These are phyloP conservation scores for Troilus luridus DNA, from an alignment of 2,888 invertebrate species.

Conservation along the genomic window DNA sequence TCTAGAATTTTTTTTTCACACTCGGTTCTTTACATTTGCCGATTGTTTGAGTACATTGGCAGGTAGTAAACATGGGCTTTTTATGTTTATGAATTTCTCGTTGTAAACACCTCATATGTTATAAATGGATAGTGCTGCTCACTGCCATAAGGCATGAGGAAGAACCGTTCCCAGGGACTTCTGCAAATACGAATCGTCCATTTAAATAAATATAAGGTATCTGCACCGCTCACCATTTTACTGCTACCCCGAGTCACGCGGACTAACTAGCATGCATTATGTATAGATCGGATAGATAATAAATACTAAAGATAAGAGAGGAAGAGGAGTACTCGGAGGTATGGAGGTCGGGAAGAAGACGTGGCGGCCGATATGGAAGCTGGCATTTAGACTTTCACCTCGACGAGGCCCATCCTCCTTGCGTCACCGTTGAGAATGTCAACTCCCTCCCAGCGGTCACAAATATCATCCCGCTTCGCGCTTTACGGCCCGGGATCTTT, in stretches of 20 bases:
- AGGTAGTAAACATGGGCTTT: too few relatives aligned
- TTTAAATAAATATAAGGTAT: background rate
- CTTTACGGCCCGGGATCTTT: background rate
- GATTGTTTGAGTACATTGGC: too few relatives aligned
- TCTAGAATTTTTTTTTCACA: too few relatives aligned
- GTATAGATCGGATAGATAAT: background rate
- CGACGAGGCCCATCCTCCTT: background rate
- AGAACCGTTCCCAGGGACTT: background rate
- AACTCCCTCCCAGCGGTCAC: conserved; percentile 20
- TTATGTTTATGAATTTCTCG: too few relatives aligned
- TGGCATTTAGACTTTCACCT: conserved; percentile 49
- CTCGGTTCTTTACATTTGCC: too few relatives aligned
- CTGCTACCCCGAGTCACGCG: background rate
- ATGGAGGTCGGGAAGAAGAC: conserved; percentile 28
- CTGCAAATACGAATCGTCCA: background rate
- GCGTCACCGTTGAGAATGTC: conserved; percentile 25
- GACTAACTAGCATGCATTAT: conserved; percentile 9
- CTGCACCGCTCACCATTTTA: background rate
- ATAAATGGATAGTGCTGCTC: too few relatives aligned
- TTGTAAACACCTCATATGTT: too few relatives aligned
- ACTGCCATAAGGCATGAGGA: background rate
- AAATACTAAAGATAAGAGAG: conserved; percentile 2
- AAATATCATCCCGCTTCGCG: conserved; percentile 22
- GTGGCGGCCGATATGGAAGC: conserved; percentile 42
- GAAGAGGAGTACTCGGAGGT: background rate